Evolutionary conservation across 2,797 vertebrate genomes (phyloP).

Genomic region (Liparis tanakae): DNA sequence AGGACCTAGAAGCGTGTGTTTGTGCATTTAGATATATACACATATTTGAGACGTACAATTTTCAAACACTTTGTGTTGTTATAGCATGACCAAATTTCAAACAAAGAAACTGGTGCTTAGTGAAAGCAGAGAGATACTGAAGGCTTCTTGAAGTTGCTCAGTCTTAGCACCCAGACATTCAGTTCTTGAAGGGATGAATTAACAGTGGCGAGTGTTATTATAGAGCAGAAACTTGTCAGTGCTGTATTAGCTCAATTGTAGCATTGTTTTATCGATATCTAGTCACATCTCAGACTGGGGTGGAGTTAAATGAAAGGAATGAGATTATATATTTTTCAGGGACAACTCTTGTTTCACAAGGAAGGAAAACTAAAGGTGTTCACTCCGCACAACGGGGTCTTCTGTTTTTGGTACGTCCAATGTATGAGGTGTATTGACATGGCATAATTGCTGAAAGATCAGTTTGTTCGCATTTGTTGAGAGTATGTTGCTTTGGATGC

Average conservation of each 20-base stretch:
- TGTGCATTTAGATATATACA: constrained; percentile 65
- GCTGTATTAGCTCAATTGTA: constrained; percentile 77
- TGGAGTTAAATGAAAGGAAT: constrained; percentile 58
- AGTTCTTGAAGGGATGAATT: constrained; percentile 69
- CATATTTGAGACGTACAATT: constrained; percentile 63
- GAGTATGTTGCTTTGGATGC: constrained; percentile 72
- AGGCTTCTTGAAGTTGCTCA: constrained; percentile 65
- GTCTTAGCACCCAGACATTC: constrained; percentile 67
- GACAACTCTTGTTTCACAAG: constrained; percentile 57
- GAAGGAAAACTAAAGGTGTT: constrained; percentile 48
- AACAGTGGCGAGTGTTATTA: constrained; percentile 67
- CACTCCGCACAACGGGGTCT: constrained; percentile 50
- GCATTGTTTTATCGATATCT: constrained; percentile 82
- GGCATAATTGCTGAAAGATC: constrained; percentile 70
- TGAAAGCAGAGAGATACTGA: constrained; percentile 45
- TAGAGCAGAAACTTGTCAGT: constrained; percentile 73
- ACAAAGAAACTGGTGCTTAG: constrained; percentile 38
- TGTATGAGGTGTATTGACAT: constrained; percentile 66
- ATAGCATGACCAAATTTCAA: constrained; percentile 83
- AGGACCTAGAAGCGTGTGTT: constrained; percentile 80
- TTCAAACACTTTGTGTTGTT: constrained; percentile 62
- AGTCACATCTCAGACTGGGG: constrained; percentile 76
- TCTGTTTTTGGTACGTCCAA: constrained; percentile 50
- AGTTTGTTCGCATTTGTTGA: constrained; percentile 70
- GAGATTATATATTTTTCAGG: constrained; percentile 69